Percentiles rank a stretch among this genome's conserved stretches.
Conservation (phyloP, 2,113 vertebrate genomes). For the Puma concolor region DNA sequence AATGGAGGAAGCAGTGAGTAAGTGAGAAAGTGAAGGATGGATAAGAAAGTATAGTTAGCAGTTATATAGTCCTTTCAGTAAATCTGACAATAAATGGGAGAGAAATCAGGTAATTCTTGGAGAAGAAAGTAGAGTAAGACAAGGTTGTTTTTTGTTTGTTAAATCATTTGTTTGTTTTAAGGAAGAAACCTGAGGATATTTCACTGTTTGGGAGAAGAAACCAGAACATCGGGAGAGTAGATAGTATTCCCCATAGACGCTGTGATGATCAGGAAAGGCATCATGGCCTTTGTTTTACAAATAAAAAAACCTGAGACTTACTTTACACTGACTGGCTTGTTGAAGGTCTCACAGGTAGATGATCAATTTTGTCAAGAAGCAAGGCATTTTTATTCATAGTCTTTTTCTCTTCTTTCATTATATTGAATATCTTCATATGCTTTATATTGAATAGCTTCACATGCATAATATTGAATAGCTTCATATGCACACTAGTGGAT, state of each 20-base stretch:
- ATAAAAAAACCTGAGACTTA: not conserved
- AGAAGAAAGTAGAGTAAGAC: not conserved
- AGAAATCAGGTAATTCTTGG: not conserved
- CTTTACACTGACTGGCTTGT: not conserved
- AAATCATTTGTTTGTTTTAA: not conserved
- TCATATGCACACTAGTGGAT: not conserved
- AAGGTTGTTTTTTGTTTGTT: not conserved
- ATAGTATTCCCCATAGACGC: not conserved
- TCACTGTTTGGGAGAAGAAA: not conserved
- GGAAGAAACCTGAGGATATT: not conserved
- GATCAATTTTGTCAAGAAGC: not conserved
- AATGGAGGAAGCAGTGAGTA: not conserved
- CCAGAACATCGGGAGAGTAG: not conserved
- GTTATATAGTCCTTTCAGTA: not conserved
- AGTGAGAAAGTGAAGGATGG: not conserved
- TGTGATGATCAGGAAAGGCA: not conserved
- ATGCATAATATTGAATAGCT: not conserved
- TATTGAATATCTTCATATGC: not conserved
- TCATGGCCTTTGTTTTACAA: not conserved
- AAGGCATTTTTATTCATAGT: not conserved
- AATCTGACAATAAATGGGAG: not conserved
- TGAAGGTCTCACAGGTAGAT: not conserved
- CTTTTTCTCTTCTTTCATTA: not conserved
- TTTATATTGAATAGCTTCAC: not conserved
- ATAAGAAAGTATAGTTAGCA: not conserved